Evolutionary conservation across 2,888 invertebrate species (phyloP), one percentile per base, ranked within the genome.

Genomic region (Sphaeridia pumilis): DNA sequence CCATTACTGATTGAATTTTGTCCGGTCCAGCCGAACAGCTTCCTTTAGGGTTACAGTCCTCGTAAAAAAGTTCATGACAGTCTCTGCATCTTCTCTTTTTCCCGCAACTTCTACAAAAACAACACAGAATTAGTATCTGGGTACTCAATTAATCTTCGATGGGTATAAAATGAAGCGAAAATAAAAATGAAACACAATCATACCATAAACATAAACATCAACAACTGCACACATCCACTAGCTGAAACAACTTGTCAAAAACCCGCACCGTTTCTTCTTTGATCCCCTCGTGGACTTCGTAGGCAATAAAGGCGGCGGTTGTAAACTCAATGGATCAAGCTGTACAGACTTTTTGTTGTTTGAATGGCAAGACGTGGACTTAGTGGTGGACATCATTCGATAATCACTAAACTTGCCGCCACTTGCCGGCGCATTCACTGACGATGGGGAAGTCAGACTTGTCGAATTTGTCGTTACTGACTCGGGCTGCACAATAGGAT

Each of bases 41-140:
- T 55, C 93, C 93, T 17, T 83, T 78, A n/a, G 80, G 76, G 74
- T 94, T 94, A 50, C 83, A 82, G 62, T 87, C 87, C 68, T 84
- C 83, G 58, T 80, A 72, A 72, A 87, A 94, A 64, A 69, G 69
- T 61, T 73, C 73, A 54, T 72, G 69, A 67, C 75, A 76, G 66
- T 74, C 71, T 60, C 70, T 69, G 65, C 76, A 76, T 58, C 70
- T 68, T 69, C 62, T 52, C 52, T 63, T 63, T 54, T 64, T 63
- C 46, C 64, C 64, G 50, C 64, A 63, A 49, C 56, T 63, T 57
- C 64, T 64, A 52, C n/a, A n/a, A n/a, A 44, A 44, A 5, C 7
- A 44, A 44, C 10, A 14, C 21, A 10, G 14, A 44, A 14, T 31
- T 4, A 22, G 43, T 14, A 43, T 21, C 14, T 41, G 7, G 7